Base-by-base conservation (phyloP, 2,797 vertebrate genomes). In the Enoplosus armatus region DNA sequence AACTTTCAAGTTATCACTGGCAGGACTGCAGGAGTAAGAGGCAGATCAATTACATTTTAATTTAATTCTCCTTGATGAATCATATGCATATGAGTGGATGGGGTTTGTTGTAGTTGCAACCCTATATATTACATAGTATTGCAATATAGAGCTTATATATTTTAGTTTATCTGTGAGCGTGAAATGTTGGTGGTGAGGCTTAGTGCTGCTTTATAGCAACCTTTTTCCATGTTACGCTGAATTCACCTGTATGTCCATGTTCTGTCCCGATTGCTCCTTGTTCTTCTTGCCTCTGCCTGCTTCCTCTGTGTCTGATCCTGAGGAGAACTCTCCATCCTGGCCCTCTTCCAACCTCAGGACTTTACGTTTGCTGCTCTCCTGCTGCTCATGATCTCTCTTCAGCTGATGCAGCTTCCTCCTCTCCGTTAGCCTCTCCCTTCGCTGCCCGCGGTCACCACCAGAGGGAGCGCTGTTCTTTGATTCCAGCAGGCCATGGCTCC, bases 191-290 rank as follows among this genome's bases (percentile, higher is more conserved):
- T 39, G 26, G 22, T 18, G 26, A 56, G n/a, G 22, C 24, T 62
- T 10, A 16, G 2, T 9, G 7, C 26, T 50, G 58, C 22, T 53
- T 43, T 20, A 26, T 8, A 4, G 4, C 7, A 63, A 70, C n/a
- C 5, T 33, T 22, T 31, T n/a, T 2, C 43, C 11, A 26, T 10
- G 26, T 33, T 54, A 43, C 11, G 2, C 22, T 39, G n/a, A 56
- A 18, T 75, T 72, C 64, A 97, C 98, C 97, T 98, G 97, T 84
- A 98, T 97, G 90, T 99, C 97, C 69, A 97, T 18, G 0, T 66
- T 29, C 65, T 92, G 84, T 68, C 63, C 88, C 2, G 79, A 15
- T 16, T 51, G 29, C 22, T 92, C 64, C 5, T 77, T 93, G 22
- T 56, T 77, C n/a, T 24, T 92, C 59, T 61, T 87, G 35, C n/a